Evolutionary conservation across 1,140 invertebrate species (phyloP).

Genomic region (Yoshiicerus persimilis): DNA sequence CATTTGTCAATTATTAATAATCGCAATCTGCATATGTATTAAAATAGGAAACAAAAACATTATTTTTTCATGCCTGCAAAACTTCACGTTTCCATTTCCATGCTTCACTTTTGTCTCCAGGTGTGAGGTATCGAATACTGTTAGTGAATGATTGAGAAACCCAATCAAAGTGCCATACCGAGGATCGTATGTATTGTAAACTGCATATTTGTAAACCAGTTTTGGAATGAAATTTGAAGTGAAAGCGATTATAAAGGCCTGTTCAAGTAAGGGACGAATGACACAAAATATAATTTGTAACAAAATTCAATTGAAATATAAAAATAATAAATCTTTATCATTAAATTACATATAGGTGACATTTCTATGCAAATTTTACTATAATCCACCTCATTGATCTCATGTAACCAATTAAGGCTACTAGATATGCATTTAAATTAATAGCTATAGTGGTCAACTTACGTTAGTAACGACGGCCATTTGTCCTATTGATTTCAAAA

Average conservation of each 20-base stretch:
- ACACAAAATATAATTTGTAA: background rate
- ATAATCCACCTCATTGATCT: too few species aligned
- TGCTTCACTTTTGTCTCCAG: constrained; percentile 57
- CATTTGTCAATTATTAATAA: background rate
- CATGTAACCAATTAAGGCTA: too few species aligned
- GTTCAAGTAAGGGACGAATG: too few species aligned
- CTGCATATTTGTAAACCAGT: constrained; percentile 68
- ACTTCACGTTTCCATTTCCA: background rate
- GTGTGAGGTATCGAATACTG: constrained; percentile 75
- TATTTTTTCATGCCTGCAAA: background rate
- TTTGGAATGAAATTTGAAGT: constrained; percentile 96
- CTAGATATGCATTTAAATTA: too few species aligned
- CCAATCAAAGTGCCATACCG: constrained; percentile 65
- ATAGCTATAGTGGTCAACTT: too few species aligned
- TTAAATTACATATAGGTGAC: too few species aligned
- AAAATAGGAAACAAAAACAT: background rate
- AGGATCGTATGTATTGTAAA: constrained; percentile 47
- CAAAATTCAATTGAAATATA: background rate
- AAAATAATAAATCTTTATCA: too few species aligned
- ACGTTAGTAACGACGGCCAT: constrained; percentile 92
- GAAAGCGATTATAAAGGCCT: constrained; percentile 98
- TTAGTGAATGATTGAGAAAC: constrained; percentile 81
- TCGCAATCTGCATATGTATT: background rate
- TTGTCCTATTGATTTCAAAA: constrained; percentile 84
- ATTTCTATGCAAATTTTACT: too few species aligned